Percentiles rank a stretch among this genome's conserved stretches.
Conservation (phyloP, 2,113 vertebrate genomes). For the Alosa alosa region DNA sequence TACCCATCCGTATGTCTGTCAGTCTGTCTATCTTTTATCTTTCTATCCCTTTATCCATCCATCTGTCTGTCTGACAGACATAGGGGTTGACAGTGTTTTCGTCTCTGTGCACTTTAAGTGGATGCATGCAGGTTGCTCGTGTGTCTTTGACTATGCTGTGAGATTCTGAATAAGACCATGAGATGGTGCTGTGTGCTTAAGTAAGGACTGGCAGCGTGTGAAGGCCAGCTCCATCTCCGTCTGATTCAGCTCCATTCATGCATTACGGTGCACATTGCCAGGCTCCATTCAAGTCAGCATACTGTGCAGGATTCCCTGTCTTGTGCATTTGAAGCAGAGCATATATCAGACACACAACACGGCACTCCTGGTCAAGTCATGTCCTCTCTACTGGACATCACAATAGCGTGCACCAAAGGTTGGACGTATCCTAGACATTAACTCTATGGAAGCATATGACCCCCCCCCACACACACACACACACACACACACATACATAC, state of each 20-base stretch:
- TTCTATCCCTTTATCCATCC: neutral
- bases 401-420: too few species aligned
- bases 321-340: neutral
- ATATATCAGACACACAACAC: neutral
- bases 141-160: slow-evolving; percentile 22
- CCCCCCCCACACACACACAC: neutral
- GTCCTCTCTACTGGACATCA: too few species aligned
- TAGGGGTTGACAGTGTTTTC: neutral
- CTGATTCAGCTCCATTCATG: slow-evolving; percentile 10
- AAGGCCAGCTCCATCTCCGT: neutral
- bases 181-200: slow-evolving; percentile 69
- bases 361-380: neutral
- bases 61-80: neutral
- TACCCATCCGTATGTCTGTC: neutral
- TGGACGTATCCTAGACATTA: too few species aligned
- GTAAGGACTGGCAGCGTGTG: neutral
- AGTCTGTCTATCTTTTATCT: neutral
- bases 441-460: too few species aligned
- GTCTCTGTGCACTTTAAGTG: neutral
- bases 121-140: neutral
- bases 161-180: slow-evolving; percentile 60
- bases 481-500: neutral
- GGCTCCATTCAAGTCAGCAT: neutral
- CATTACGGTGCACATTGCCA: neutral
- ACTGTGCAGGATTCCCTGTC: neutral